Conservation (phyloP, 2,797 vertebrate genomes). For the Anableps anableps region DNA sequence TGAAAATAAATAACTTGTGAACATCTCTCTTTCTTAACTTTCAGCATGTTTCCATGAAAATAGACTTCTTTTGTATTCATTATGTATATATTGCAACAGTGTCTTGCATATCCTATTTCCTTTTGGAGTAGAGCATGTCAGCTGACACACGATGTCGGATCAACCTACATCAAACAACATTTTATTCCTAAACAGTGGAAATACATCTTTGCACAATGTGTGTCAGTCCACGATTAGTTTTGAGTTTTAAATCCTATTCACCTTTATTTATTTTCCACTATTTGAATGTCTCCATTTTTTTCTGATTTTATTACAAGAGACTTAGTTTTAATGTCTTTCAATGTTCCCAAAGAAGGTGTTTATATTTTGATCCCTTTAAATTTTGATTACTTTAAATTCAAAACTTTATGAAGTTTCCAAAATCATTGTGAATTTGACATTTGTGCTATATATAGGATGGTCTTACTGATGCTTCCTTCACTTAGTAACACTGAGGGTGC, state of each 20-base stretch:
- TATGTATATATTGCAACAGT: background rate
- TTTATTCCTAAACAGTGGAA: background rate
- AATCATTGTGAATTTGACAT: background rate
- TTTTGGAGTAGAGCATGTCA: background rate
- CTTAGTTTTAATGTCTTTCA: background rate
- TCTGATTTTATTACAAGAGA: background rate
- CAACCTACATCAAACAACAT: background rate
- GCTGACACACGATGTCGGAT: background rate
- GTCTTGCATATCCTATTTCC: background rate
- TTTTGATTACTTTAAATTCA: background rate
- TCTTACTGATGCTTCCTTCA: background rate
- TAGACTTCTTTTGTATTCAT: background rate
- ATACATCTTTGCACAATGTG: background rate
- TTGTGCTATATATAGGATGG: background rate
- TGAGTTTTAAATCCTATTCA: background rate
- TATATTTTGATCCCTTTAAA: too few species aligned
- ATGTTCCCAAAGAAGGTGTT: background rate
- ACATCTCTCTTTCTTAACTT: background rate
- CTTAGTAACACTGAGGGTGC: background rate
- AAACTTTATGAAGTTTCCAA: background rate
- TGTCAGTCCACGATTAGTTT: background rate
- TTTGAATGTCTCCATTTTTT: background rate
- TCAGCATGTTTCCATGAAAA: background rate
- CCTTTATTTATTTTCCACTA: background rate
- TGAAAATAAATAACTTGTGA: background rate